These are phyloP conservation scores for Notarius quadriscutis DNA, from an alignment of 2,113 vertebrate genomes.

Conservation along the genomic window DNA sequence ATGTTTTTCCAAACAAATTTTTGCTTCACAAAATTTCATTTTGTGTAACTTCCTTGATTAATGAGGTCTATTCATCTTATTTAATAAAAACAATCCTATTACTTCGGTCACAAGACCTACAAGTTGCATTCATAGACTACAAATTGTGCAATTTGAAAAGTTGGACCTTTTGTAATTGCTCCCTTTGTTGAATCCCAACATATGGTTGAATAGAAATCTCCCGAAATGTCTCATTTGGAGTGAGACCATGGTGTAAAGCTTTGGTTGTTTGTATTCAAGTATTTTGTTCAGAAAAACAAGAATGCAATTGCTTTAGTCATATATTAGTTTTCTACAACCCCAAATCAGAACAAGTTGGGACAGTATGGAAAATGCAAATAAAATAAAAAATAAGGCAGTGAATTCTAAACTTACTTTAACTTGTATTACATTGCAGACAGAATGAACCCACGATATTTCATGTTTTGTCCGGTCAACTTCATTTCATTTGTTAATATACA, in stretches of 20 bases:
- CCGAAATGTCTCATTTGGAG: neutral
- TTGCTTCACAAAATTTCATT: too few species aligned
- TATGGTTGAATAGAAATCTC: neutral
- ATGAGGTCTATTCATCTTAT: neutral
- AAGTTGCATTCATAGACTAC: neutral
- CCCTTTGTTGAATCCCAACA: constrained; percentile 2
- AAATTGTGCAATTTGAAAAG: constrained; percentile 12
- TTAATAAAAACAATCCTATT: constrained; percentile 16
- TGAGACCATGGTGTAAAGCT: neutral
- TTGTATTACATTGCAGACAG: too few species aligned
- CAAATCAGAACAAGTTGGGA: too few species aligned
- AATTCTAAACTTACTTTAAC: too few species aligned
- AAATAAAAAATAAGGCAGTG: too few species aligned
- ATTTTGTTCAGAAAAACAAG: neutral
- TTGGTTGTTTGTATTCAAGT: neutral
- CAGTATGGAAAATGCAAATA: too few species aligned
- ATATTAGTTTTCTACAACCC: neutral
- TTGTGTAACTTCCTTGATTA: neutral
- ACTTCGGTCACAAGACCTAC: neutral
- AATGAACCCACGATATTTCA: too few species aligned
- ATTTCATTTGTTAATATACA: too few species aligned
- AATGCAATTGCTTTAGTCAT: neutral
- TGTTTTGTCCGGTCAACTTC: too few species aligned
- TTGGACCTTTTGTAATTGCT: constrained; percentile 13
- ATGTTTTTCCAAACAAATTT: too few species aligned